phyloP scores from a whole-genome alignment of 1,140 invertebrate genomes.

The Drosophila prosaltans region DNA sequence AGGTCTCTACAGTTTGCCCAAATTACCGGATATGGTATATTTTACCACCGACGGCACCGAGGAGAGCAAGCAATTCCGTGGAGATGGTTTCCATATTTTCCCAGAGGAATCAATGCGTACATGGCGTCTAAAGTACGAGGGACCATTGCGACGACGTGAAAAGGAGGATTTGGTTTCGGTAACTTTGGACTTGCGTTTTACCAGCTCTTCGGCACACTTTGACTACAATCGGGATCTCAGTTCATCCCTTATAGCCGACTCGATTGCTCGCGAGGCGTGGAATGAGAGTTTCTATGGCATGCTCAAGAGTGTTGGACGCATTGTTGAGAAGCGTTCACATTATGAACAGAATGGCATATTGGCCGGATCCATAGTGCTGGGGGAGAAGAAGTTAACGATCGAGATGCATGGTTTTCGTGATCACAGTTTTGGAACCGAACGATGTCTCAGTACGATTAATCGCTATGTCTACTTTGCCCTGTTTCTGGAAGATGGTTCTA shows the following conservation, averaged over 20 bases:
- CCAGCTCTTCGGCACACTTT: constrained; percentile 57
- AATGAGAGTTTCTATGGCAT: constrained; percentile 72
- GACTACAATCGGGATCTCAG: constrained; percentile 75
- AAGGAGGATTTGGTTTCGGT: constrained; percentile 33
- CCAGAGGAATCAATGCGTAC: constrained; percentile 66
- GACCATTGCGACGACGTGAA: constrained; percentile 24
- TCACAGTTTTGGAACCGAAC: constrained; percentile 78
- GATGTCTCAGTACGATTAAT: constrained; percentile 76
- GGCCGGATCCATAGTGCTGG: constrained; percentile 37
- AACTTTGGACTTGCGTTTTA: constrained; percentile 58
- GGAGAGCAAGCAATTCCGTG: constrained; percentile 68
- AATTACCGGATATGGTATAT: constrained; percentile 73
- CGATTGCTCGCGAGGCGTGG: constrained; percentile 76
- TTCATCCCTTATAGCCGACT: constrained; percentile 70
- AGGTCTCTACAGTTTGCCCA: constrained; percentile 53
- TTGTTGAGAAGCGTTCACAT: constrained; percentile 68
- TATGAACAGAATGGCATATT: constrained; percentile 71
- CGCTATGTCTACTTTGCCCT: constrained; percentile 78
- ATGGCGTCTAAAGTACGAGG: constrained; percentile 64
- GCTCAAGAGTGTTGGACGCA: constrained; percentile 56
- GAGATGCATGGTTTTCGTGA: constrained; percentile 63
- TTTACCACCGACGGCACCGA: constrained; percentile 66
- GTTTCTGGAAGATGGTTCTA: constrained; percentile 74
- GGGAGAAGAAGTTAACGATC: background rate
- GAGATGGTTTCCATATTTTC: constrained; percentile 69